phyloP scores from a whole-genome alignment of 2,888 invertebrate species.

The Gryllus longicercus region DNA sequence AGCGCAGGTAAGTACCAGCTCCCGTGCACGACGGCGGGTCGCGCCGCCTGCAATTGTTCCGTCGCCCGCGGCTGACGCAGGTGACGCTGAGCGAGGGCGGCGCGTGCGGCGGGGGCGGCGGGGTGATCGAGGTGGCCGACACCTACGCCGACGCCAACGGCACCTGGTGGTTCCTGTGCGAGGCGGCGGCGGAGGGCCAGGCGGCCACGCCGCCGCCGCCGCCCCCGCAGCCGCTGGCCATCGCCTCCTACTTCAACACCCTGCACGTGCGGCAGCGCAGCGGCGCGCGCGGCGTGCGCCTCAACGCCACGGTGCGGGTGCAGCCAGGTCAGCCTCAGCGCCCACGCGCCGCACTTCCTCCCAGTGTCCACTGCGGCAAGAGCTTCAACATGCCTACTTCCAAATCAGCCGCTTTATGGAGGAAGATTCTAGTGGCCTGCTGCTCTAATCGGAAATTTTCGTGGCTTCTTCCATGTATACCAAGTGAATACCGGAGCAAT shows the following conservation, averaged over 20 bases:
- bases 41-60: no score
- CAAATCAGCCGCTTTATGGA: no score
- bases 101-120: conserved; percentile 45
- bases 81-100: neutral
- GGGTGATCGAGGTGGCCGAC: conserved; percentile 59
- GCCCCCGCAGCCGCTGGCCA: conserved; percentile 50
- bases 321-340: conserved; percentile 51
- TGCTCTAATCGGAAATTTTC: no score
- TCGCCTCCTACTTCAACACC: conserved; percentile 67
- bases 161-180: conserved; percentile 65
- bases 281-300: conserved; percentile 49
- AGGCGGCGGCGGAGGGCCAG: conserved; percentile 40
- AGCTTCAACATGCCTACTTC: no score
- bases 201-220: conserved; percentile 37
- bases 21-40: no score
- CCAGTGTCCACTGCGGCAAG: no score
- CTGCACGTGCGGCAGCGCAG: conserved; percentile 57
- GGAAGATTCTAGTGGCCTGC: no score
- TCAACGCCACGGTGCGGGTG: conserved; percentile 62
- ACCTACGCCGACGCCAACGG: conserved; percentile 69
- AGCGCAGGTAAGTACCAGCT: no score
- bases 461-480: no score
- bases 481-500: no score
- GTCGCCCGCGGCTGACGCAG: no score
- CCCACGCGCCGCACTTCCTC: neutral